These are phyloP conservation scores for Bedellia somnulentella DNA, from an alignment of 2,888 invertebrate genomes.

Conservation along the genomic window DNA sequence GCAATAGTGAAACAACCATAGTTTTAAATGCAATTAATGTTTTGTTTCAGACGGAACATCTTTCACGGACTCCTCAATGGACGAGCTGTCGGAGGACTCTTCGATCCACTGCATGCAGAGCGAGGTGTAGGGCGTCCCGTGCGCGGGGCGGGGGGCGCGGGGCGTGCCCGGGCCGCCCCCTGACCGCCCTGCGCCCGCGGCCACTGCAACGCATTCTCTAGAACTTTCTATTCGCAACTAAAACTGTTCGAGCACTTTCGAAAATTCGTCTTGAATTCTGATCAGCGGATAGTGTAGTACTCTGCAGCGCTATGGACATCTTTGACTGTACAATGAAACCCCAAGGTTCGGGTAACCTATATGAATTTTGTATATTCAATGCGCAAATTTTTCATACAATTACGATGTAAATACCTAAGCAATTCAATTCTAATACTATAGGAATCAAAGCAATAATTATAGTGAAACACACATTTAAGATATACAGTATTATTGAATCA, in stretches of 20 bases:
- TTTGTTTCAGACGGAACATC: constrained; percentile 43
- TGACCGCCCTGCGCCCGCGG: too few species aligned
- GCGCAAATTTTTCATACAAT: too few species aligned
- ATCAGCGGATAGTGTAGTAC: not conserved
- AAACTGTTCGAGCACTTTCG: not conserved
- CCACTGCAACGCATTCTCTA: not conserved
- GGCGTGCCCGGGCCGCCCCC: too few species aligned
- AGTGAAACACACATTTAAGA: too few species aligned
- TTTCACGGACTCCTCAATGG: constrained; percentile 77
- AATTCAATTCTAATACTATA: too few species aligned
- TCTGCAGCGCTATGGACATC: constrained; percentile 1
- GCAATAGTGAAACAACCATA: not conserved
- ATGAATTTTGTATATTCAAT: too few species aligned
- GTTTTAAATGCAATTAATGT: not conserved
- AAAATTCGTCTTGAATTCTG: not conserved
- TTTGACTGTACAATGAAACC: too few species aligned
- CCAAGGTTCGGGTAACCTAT: too few species aligned
- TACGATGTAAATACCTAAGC: too few species aligned
- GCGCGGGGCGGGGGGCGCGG: not conserved
- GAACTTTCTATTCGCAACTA: not conserved
- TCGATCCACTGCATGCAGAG: constrained; percentile 83
- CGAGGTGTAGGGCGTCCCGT: constrained; percentile 57
- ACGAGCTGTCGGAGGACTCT: constrained; percentile 86
- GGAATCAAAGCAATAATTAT: too few species aligned
- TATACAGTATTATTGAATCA: too few species aligned